phyloP scores from a whole-genome alignment of 2,113 vertebrate genomes.

The Garra rufa region DNA sequence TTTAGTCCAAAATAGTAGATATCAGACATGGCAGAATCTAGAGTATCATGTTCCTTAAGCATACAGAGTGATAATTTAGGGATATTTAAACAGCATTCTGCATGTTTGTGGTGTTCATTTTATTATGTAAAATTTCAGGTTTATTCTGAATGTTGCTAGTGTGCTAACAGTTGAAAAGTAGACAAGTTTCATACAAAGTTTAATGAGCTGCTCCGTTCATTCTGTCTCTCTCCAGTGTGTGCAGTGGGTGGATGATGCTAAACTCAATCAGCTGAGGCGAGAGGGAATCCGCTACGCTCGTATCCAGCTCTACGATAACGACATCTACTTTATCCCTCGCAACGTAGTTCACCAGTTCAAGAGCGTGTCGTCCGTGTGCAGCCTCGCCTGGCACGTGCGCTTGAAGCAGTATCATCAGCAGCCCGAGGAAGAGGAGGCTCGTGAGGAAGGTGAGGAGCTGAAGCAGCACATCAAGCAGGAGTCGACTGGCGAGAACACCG shows the following conservation, averaged over 20 bases:
- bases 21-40: background rate
- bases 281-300: constrained; percentile 97
- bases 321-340: constrained; percentile 98
- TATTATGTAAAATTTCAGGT: no score
- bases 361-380: constrained; percentile 95
- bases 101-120: no score
- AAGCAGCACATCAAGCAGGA: constrained; percentile 60
- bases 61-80: background rate
- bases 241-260: constrained; percentile 98
- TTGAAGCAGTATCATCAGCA: constrained; percentile 86
- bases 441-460: constrained; percentile 28
- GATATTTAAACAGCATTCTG: no score
- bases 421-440: constrained; percentile 22
- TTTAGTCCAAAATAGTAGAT: background rate
- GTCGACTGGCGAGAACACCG: background rate
- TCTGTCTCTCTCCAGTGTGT: constrained; percentile 82
- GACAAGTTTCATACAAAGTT: background rate
- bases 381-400: constrained; percentile 95
- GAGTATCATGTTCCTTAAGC: background rate
- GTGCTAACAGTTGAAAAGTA: background rate
- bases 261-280: constrained; percentile 96
- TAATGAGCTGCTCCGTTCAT: background rate
- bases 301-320: constrained; percentile 93
- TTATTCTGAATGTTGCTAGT: no score
- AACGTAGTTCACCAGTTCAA: constrained; percentile 99